Conservation (phyloP, 2,113 vertebrate species). For the Perccottus glenii region DNA sequence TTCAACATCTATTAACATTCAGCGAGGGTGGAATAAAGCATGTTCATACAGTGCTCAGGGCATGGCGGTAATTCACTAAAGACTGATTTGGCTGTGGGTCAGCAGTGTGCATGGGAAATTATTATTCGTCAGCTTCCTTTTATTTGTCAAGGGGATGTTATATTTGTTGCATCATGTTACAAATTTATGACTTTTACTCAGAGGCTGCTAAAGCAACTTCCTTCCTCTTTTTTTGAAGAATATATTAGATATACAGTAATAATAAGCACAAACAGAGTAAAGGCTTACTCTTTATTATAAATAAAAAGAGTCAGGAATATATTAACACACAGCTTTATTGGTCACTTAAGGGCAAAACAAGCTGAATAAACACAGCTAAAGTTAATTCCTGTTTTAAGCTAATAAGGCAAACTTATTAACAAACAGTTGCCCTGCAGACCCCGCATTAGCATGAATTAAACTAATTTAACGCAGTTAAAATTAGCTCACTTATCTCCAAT, state of each 20-base stretch:
- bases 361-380: constrained; percentile 5
- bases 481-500: constrained; percentile 9
- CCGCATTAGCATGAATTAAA: constrained; percentile 6
- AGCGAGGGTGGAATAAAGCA: constrained; percentile 24
- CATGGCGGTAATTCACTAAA: not conserved
- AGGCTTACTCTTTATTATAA: not conserved
- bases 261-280: not conserved
- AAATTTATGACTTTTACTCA: not conserved
- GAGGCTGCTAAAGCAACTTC: not conserved
- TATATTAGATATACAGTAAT: not conserved
- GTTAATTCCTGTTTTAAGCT: constrained; percentile 10
- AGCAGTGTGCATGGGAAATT: not conserved
- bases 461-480: not conserved
- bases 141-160: constrained; percentile 6
- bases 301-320: constrained; percentile 6
- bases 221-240: not conserved
- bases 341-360: constrained; percentile 12
- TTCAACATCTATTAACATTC: constrained; percentile 28
- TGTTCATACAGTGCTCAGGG: constrained; percentile 4
- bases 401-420: constrained; percentile 11
- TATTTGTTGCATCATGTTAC: constrained; percentile 10
- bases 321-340: constrained; percentile 5
- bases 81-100: not conserved
- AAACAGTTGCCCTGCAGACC: constrained; percentile 8
- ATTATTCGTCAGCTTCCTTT: not conserved